Percentiles rank a stretch among this genome's conserved stretches.
Evolutionary conservation across 2,797 vertebrate species (phyloP).

Genomic region (Heliangelus exortis): DNA sequence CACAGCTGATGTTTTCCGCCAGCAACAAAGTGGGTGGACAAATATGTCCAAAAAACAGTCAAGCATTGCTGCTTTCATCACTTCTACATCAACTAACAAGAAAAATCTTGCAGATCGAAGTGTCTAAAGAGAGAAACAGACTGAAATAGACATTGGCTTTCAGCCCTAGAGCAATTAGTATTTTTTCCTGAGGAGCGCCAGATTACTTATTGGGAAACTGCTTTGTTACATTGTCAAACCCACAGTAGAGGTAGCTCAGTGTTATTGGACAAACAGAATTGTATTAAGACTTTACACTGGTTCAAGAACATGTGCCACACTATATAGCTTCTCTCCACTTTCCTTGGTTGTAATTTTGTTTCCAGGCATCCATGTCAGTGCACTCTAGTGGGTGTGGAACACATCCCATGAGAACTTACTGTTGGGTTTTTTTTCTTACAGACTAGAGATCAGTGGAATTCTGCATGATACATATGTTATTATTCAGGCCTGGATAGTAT

Average conservation of each 20-base stretch:
- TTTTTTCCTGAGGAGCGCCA: neutral
- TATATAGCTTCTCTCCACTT: neutral
- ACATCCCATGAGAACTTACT: accelerated
- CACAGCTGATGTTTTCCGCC: neutral
- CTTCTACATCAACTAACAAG: neutral
- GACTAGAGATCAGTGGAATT: neutral
- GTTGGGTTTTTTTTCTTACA: neutral
- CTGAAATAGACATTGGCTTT: neutral
- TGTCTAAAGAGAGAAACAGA: neutral
- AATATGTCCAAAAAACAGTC: neutral
- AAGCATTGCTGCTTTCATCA: neutral
- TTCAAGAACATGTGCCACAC: neutral
- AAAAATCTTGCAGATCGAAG: neutral
- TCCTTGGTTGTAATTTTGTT: neutral
- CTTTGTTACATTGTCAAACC: neutral
- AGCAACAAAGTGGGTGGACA: neutral
- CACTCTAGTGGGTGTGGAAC: neutral
- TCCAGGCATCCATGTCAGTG: neutral
- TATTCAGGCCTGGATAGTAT: neutral
- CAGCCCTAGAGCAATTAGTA: neutral
- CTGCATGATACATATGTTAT: neutral
- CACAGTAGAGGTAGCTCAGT: neutral
- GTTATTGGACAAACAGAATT: neutral
- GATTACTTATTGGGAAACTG: neutral
- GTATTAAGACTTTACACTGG: neutral